Percentiles rank a stretch among this genome's conserved stretches.
phyloP scores from a whole-genome alignment of 2,113 vertebrate genomes.

The Panurus biarmicus region DNA sequence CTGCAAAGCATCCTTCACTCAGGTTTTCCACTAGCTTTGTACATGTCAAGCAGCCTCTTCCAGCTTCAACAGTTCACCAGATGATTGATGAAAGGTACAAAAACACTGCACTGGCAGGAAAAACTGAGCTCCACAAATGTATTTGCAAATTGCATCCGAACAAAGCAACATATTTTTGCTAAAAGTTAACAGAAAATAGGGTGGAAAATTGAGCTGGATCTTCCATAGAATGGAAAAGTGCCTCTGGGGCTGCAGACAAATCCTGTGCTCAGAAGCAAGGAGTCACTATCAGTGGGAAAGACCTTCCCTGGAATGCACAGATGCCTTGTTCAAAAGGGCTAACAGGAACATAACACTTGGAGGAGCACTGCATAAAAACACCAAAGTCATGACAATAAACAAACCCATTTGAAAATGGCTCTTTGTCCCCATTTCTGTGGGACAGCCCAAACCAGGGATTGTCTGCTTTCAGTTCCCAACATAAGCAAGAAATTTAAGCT shows the following conservation, averaged over 20 bases:
- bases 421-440: not conserved
- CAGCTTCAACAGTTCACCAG: not conserved
- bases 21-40: not conserved
- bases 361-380: not conserved
- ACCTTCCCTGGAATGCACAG: not conserved
- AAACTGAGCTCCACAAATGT: not conserved
- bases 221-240: not conserved
- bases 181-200: not conserved
- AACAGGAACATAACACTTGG: not conserved
- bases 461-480: not conserved
- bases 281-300: not conserved
- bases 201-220: not conserved
- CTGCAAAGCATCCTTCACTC: not conserved
- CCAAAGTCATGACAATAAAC: not conserved
- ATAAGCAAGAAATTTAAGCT: not conserved
- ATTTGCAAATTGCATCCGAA: not conserved
- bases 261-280: not conserved
- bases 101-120: not conserved
- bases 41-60: not conserved
- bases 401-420: not conserved
- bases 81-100: not conserved
- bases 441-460: not conserved
- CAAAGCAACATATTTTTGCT: not conserved
- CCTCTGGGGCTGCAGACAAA: not conserved
- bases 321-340: not conserved